Evolutionary conservation across 2,888 invertebrate species (phyloP), one percentile per base, ranked within the genome.

Genomic region (Phasia obesa): DNA sequence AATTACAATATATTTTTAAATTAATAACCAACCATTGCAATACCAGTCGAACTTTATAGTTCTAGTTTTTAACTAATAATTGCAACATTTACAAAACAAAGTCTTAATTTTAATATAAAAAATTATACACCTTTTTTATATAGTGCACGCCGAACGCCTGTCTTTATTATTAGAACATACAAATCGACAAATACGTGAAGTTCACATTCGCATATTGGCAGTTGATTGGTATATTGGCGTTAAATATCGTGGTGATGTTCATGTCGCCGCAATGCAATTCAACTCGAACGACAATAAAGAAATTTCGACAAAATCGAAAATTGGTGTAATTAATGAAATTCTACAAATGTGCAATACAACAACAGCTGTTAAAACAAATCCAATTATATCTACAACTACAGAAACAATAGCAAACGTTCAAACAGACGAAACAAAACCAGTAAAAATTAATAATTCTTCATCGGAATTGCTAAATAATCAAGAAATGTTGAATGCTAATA

Each of bases 141-240:
- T 25, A 89, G 89, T 62, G 0, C 86, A 88, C 35, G 87, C 85
- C 11, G 69, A 64, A 23, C 62, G 62, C 5, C 42, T 89, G 64
- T 87, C 87, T 57, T n/a, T 35, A 0, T 44, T 87, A 21, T 25
- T 90, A 64, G 7, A 71, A 19, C 74, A 85, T 35, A 65, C 88
- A 31, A 86, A 79, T 11, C 87, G 87, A 5, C 85, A 84, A 64
- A 73, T 90, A n/a, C 88, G 88, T 23, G 84, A 88, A 13, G 81
- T 86, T 13, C 86, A 89, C 70, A 42, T 89, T 17, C 76, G 80
- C 23, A 78, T 90, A 5, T 71, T 87, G 60, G 86, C 86, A 0
- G 88, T 87, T 57, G 88, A 89, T 73, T 89, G 90, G 89, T 86
- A 86, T 77, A 88, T 88, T 84, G 88, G 88, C 35, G 74, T 70